These are phyloP conservation scores for Notodonta dromedarius DNA, from an alignment of 2,888 invertebrate genomes.

Conservation along the genomic window DNA sequence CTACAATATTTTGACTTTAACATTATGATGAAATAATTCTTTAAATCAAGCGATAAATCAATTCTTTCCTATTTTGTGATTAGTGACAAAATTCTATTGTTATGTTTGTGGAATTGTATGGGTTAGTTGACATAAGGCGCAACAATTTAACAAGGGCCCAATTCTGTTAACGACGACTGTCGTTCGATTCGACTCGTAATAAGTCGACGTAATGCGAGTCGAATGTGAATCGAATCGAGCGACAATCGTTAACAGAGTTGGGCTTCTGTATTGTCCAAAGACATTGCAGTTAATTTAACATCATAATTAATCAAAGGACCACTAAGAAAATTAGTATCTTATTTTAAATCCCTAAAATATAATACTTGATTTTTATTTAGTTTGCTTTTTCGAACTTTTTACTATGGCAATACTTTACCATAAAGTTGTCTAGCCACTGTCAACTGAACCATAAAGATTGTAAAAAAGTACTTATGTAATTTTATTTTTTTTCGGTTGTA, in stretches of 20 bases:
- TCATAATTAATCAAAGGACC: neutral
- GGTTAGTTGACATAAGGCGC: slow-evolving; percentile 10
- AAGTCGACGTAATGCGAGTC: too few relatives aligned
- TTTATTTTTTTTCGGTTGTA: slow-evolving; percentile 13
- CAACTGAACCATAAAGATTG: neutral
- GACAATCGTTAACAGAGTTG: neutral
- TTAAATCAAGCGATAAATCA: slow-evolving; percentile 34
- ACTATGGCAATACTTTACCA: neutral
- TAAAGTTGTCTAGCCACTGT: neutral
- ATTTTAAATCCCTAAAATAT: neutral
- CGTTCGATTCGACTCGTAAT: too few relatives aligned
- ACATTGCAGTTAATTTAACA: neutral
- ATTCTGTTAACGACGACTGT: too few relatives aligned
- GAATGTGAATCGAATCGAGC: neutral
- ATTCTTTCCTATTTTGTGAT: slow-evolving; percentile 40
- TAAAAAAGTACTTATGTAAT: neutral
- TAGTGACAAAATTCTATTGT: slow-evolving; percentile 25
- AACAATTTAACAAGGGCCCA: slow-evolving; percentile 6
- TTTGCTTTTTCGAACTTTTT: neutral
- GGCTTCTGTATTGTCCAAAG: neutral
- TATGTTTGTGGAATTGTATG: slow-evolving; percentile 15
- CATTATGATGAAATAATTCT: slow-evolving; percentile 32
- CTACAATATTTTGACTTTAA: slow-evolving; percentile 19
- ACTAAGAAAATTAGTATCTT: too few relatives aligned
- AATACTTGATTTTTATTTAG: neutral